These are phyloP conservation scores for Sciurus vulgaris DNA, from an alignment of 2,797 vertebrate genomes.

Conservation along the genomic window DNA sequence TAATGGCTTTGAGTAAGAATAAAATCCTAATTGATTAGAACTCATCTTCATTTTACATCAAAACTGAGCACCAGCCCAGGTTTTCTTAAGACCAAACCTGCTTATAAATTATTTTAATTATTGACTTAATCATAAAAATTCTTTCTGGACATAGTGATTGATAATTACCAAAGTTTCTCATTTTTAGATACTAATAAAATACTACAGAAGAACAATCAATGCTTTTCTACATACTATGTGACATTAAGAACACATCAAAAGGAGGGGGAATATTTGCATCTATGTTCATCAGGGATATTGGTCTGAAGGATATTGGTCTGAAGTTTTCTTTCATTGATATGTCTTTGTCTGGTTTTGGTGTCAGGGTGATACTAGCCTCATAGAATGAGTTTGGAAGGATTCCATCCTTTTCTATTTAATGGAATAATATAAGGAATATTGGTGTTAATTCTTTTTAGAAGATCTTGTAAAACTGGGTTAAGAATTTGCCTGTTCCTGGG, in stretches of 20 bases:
- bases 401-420: too few species aligned
- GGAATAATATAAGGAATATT: too few species aligned
- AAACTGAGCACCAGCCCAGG: background rate
- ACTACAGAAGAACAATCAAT: background rate
- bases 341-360: too few species aligned
- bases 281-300: too few species aligned
- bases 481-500: too few species aligned
- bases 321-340: too few species aligned
- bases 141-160: background rate
- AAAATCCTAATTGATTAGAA: constrained; percentile 8
- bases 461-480: too few species aligned
- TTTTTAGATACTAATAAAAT: background rate
- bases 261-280: too few species aligned
- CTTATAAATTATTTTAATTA: constrained; percentile 3
- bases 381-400: too few species aligned
- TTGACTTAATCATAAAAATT: constrained; percentile 5
- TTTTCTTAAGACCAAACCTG: background rate
- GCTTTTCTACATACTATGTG: background rate
- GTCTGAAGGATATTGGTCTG: too few species aligned
- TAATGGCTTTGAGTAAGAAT: background rate
- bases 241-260: background rate
- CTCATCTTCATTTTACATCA: background rate
- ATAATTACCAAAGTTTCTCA: background rate
- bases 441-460: too few species aligned
- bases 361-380: too few species aligned